These are phyloP conservation scores for Cyprinella venusta DNA, from an alignment of 2,797 vertebrate species.

Conservation along the genomic window DNA sequence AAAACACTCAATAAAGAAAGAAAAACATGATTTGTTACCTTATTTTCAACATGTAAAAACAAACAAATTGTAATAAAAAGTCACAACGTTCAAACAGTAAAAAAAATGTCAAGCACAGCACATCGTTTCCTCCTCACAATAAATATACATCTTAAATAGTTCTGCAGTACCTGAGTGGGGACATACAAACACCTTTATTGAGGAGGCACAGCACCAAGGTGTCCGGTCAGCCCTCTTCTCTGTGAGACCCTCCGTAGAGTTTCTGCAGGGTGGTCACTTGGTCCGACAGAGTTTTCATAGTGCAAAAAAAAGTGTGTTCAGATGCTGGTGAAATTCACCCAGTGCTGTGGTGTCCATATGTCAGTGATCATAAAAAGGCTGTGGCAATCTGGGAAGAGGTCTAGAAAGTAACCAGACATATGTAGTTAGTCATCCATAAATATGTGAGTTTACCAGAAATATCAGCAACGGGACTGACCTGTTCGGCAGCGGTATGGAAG, in stretches of 20 bases:
- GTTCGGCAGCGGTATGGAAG: constrained; percentile 72
- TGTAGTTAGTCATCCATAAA: neutral
- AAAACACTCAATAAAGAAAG: neutral
- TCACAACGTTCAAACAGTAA: constrained; percentile 46
- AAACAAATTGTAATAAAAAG: constrained; percentile 45
- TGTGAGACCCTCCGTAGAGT: constrained; percentile 64
- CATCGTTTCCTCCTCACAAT: constrained; percentile 83
- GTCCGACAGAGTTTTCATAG: constrained; percentile 78
- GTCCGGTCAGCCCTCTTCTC: constrained; percentile 70
- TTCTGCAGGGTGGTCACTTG: constrained; percentile 63
- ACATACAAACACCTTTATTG: constrained; percentile 86
- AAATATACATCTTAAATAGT: constrained; percentile 96
- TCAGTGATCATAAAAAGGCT: constrained; percentile 79
- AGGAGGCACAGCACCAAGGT: constrained; percentile 85
- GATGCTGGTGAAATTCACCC: constrained; percentile 74
- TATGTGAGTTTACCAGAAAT: neutral
- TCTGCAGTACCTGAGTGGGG: constrained; percentile 98
- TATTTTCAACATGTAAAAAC: constrained; percentile 35
- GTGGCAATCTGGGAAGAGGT: constrained; percentile 81
- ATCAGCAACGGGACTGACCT: constrained; percentile 77
- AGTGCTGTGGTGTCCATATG: constrained; percentile 31
- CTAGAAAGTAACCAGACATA: constrained; percentile 54
- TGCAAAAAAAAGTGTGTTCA: constrained; percentile 90
- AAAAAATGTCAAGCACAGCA: constrained; percentile 89
- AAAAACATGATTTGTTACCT: neutral